Base-by-base conservation (phyloP, 2,113 vertebrate genomes). In the Oreochromis spilurus region DNA sequence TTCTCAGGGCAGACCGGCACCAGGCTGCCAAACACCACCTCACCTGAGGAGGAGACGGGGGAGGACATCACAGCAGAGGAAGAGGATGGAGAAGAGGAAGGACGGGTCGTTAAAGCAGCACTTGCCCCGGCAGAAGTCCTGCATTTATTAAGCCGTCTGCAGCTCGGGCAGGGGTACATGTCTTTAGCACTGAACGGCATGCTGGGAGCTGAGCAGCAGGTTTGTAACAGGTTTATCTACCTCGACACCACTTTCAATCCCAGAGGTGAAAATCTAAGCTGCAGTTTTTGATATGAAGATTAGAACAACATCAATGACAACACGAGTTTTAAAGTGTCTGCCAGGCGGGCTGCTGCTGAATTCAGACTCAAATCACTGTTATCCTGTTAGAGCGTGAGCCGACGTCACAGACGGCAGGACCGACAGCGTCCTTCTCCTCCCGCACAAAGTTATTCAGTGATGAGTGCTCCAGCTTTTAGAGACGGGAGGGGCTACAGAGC, bases 1-100 rank as follows among this genome's bases (percentile, higher is more conserved):
- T 97, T 98, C 17, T 89, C 94, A 1, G 92, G 1, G 0, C 92
- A 91, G 50, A 95, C 90, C 0, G 81, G 91, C 4, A 87, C 48
- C 19, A 72, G 93, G 16, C 85, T 83, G 5, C 95, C 94, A 91
- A 96, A 95, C 4, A 95, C 94, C 83, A 96, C 93, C 38, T 97
- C 96, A 84, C 97, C 98, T 96, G 60, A 45, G 8, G 1, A 34
- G 10, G 60, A n/a, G 29, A 79, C 31, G 38, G 52, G 79, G 31
- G 36, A 81, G 54, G 45, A 54, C 3, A 8, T 5, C 16, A 31
- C 6, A 14, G 4, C 48, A 38, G n/a, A n/a, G 34, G 7, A 67
- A 9, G 43, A 58, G 21, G 36, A 75, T 14, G 19, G 9, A 34
- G 7, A 19, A 34, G 48, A 34, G 43, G 50, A 34, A n/a, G 26